These are phyloP conservation scores for Pygoscelis adeliae DNA, from an alignment of 2,113 vertebrate genomes.

Conservation along the genomic window DNA sequence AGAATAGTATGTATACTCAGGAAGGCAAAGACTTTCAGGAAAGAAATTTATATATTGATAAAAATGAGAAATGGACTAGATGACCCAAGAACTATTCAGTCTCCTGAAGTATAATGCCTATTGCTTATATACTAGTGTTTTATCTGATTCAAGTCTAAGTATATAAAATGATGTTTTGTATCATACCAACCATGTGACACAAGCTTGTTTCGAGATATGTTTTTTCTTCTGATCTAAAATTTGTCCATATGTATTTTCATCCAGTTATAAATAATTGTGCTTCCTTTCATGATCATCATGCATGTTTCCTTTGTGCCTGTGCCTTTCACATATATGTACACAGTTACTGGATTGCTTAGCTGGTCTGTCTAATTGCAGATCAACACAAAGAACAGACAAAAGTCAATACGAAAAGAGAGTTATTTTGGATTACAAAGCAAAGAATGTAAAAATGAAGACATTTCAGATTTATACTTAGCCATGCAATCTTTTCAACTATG, in stretches of 20 bases:
- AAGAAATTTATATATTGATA: background rate
- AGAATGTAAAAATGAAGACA: background rate
- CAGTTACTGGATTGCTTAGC: background rate
- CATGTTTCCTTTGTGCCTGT: background rate
- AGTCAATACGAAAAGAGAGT: background rate
- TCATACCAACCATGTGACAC: background rate
- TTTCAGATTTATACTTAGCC: background rate
- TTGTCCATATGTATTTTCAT: background rate
- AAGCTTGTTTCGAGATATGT: background rate
- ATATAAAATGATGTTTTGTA: background rate
- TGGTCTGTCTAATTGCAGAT: background rate
- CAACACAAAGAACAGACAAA: background rate
- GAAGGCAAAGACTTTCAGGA: background rate
- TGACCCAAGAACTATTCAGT: background rate
- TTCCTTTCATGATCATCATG: background rate
- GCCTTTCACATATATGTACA: background rate
- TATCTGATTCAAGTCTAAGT: background rate
- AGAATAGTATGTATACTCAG: background rate
- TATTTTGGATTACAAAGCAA: background rate
- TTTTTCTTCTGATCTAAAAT: background rate
- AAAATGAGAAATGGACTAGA: background rate
- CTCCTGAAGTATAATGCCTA: background rate
- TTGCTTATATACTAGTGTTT: background rate
- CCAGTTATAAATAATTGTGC: background rate
- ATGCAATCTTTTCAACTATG: background rate